Conservation (phyloP, 2,888 invertebrate species). For the Abscondita cerata region DNA sequence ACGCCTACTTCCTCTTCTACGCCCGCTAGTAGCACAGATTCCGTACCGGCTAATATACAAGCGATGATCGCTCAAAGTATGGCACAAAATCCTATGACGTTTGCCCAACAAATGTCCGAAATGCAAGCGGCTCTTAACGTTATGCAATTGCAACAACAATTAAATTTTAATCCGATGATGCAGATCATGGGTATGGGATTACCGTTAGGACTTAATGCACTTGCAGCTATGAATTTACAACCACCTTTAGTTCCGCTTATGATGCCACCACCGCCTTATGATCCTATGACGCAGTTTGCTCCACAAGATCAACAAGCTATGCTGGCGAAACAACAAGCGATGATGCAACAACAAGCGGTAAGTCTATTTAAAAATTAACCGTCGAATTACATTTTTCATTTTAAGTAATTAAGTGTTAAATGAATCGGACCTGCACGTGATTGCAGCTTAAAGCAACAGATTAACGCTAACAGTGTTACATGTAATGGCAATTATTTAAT, state of each 20-base stretch:
- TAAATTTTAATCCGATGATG: constrained; percentile 92
- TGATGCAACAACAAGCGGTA: constrained; percentile 74
- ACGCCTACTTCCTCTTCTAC: constrained; percentile 68
- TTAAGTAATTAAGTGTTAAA: no score
- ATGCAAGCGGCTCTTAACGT: constrained; percentile 86
- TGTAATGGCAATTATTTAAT: constrained; percentile 1
- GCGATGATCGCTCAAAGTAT: constrained; percentile 59
- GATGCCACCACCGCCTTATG: constrained; percentile 84
- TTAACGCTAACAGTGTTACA: constrained; percentile 1
- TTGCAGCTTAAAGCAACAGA: neutral
- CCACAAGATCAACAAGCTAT: constrained; percentile 62
- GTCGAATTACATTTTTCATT: no score
- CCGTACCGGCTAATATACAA: constrained; percentile 60
- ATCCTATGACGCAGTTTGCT: constrained; percentile 69
- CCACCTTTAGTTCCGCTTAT: constrained; percentile 90
- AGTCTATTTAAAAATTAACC: constrained; percentile 44
- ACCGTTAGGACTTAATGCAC: constrained; percentile 79
- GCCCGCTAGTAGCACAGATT: constrained; percentile 64
- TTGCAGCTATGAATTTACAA: constrained; percentile 95
- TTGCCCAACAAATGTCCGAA: constrained; percentile 82
- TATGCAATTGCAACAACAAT: constrained; percentile 83
- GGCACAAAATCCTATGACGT: constrained; percentile 59
- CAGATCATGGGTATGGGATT: constrained; percentile 85
- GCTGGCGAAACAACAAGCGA: constrained; percentile 75
- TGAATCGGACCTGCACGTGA: no score